Conservation (phyloP, 2,797 vertebrate genomes). For the Luscinia luscinia region DNA sequence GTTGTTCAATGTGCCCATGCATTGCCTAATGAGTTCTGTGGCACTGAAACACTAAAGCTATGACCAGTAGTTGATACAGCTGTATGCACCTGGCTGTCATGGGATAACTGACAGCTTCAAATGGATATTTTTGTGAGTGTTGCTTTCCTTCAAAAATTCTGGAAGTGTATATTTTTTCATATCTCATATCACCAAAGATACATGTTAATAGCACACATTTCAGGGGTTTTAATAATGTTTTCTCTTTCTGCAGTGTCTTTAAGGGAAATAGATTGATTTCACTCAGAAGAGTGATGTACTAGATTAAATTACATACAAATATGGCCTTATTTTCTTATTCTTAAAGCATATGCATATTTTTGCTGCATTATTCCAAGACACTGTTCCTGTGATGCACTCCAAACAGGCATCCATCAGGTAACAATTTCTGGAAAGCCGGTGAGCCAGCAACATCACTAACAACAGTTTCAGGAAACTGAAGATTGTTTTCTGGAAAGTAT, state of each 20-base stretch:
- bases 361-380: not conserved
- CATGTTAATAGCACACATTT: not conserved
- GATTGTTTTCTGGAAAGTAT: not conserved
- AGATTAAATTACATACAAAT: not conserved
- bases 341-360: not conserved
- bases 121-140: not conserved
- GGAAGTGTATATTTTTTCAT: not conserved
- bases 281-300: not conserved
- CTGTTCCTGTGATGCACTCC: not conserved
- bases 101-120: not conserved
- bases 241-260: not conserved
- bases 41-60: not conserved
- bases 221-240: not conserved
- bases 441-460: not conserved
- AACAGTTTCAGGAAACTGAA: not conserved
- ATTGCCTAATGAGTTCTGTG: not conserved
- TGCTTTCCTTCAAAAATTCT: not conserved
- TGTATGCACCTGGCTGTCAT: not conserved
- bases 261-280: not conserved
- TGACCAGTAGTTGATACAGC: not conserved
- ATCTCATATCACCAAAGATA: not conserved
- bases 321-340: not conserved
- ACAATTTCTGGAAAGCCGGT: not conserved
- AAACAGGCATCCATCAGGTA: not conserved
- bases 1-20: not conserved